Base-by-base conservation (phyloP, 2,888 invertebrate species). In the Odontocerum albicorne region DNA sequence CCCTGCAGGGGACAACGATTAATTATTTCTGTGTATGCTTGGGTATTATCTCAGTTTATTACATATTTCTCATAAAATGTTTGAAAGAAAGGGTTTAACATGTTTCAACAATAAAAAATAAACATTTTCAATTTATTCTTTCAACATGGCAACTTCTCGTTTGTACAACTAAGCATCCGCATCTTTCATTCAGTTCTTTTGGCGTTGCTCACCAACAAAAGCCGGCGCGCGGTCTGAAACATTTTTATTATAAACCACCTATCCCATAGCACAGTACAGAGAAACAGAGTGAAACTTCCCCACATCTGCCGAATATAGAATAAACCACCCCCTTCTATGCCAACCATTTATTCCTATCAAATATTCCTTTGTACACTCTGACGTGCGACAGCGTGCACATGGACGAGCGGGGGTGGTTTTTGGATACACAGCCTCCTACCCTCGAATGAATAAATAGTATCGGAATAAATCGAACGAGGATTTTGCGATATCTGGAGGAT, bases 291-390 rank as follows among this genome's bases (percentile, higher is more conserved):
- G 10, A 27, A 27, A 27, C 46, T 6, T 21, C 35, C 35, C 35
- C 8, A 15, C 46, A 46, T 33, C 46, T 46, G 46, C 35, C 19
- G 21, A n/a, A n/a, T n/a, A n/a, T n/a, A 13, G 4, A 35, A 17
- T 3, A 38, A 38, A 13, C 15, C 17, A 15, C 16, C 16, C 27
- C 6, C 16, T 38, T 8, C 16, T 38, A 4, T 13, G 6, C 15
- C 4, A 27, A 27, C 38, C 55, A 56, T 52, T 49, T 55, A 59
- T 59, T 52, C 55, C 47, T 52, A 59, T 59, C 59, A 55, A 59
- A 54, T 45, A 36, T 55, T 53, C 46, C 49, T 44, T 59, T 59
- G 59, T 57, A 36, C 42, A 49, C 44, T 44, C 38, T 57, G 57
- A 57, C 57, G 49, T 40, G 52, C 38, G 40, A 42, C 58, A 43